Evolutionary conservation across 2,888 invertebrate species (phyloP).

Genomic region (Yponomeuta sedellus): DNA sequence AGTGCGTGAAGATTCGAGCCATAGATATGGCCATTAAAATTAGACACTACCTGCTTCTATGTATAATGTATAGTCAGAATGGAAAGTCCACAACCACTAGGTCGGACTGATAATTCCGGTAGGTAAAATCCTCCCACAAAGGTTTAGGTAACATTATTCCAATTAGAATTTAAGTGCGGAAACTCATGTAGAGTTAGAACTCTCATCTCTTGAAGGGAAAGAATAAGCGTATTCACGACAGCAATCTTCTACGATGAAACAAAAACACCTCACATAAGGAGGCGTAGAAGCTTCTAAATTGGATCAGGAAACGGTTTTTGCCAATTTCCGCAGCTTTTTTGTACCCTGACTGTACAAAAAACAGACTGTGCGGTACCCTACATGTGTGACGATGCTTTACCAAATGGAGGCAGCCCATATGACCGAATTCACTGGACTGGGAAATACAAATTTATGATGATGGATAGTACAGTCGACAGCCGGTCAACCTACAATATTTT

Average conservation of each 20-base stretch:
- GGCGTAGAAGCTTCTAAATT: background rate
- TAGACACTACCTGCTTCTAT: slow-evolving; percentile 4
- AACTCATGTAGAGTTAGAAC: no score
- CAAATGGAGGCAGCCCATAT: background rate
- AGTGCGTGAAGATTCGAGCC: slow-evolving; percentile 13
- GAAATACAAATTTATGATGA: slow-evolving; percentile 4
- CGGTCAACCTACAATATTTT: no score
- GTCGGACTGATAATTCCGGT: background rate
- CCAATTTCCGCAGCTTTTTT: background rate
- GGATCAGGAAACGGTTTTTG: background rate
- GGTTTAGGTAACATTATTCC: no score
- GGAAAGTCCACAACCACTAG: slow-evolving; percentile 5
- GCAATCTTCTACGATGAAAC: no score
- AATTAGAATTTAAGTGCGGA: no score
- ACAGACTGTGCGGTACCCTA: slow-evolving; percentile 14
- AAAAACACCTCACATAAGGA: background rate
- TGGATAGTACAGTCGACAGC: background rate
- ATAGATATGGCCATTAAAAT: slow-evolving; percentile 8
- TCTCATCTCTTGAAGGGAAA: no score
- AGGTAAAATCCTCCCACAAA: no score
- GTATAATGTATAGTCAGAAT: slow-evolving; percentile 8
- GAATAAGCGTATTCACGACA: no score
- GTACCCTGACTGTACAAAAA: background rate
- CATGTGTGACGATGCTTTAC: slow-evolving; percentile 21
- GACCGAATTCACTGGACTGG: background rate